Base-by-base conservation (phyloP, 2,113 vertebrate species). In the Sorex araneus region DNA sequence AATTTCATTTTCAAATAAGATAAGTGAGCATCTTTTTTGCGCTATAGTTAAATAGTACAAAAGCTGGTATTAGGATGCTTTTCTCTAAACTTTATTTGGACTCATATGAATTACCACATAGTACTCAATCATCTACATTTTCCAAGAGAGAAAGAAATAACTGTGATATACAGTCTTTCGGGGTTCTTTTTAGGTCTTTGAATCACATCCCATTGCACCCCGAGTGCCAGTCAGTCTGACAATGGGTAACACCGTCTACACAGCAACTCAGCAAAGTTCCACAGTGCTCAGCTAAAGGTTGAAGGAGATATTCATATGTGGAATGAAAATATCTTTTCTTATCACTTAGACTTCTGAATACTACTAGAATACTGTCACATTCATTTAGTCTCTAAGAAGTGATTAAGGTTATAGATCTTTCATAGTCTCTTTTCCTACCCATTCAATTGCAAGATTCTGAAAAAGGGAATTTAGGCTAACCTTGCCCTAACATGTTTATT, bases 61-160 rank as follows among this genome's bases (percentile, higher is more conserved):
- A 57, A 70, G 30, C 6, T 30, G 90, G 45, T n/a, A 47, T 16
- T 50, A 34, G 34, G 79, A 70, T 60, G 54, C 30, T 11, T 23
- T 77, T 90, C 75, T 90, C 43, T 40, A 1, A 60, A 60, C 21
- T 80, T 81, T 85, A 40, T 40, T 15, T 36, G 34, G 30, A 45
- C 1, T 60, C 66, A 40, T 1, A 77, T 47, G 15, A 54, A 30
- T 27, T 66, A 43, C 76, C 43, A 92, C 67, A 76, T 0, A 67
- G 50, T 1, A 84, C 32, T 86, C 50, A 70, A 23, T 8, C 34
- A 21, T 36, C 81, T 87, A 54, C 36, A 69, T 63, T 36, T 92
- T 94, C 69, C 57, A 74, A 83, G 19, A 69, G 21, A 92, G 30
- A 88, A 40, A 63, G 28, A 27, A 87, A 87, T 66, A 88, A 74